Conservation (phyloP, 2,113 vertebrate species). For the Sander vitreus region DNA sequence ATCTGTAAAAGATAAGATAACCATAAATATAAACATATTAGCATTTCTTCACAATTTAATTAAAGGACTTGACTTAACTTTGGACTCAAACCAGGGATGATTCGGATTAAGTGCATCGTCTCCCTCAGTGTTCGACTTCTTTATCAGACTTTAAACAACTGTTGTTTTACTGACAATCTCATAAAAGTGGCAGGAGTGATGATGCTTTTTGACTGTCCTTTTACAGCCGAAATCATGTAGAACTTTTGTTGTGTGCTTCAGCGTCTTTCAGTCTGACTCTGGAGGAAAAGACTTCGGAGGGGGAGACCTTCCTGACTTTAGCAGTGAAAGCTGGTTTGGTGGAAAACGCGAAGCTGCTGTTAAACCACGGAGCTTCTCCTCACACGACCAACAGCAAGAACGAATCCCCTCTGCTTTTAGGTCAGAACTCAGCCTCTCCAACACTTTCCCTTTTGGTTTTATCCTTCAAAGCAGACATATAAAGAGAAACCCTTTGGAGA, state of each 20-base stretch:
- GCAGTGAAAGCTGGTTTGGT: slow-evolving; percentile 81
- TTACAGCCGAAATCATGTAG: background rate
- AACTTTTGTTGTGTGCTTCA: slow-evolving; percentile 9
- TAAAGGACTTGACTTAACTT: no score
- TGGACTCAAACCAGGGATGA: no score
- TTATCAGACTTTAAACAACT: background rate
- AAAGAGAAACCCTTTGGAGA: background rate
- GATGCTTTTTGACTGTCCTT: no score
- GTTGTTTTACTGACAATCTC: no score
- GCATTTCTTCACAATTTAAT: no score
- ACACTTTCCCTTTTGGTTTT: background rate
- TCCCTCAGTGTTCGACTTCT: background rate
- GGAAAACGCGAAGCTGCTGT: slow-evolving; percentile 83
- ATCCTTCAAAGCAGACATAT: background rate
- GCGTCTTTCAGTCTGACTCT: slow-evolving; percentile 69
- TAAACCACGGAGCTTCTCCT: slow-evolving; percentile 85
- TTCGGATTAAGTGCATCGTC: background rate
- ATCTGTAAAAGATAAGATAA: no score
- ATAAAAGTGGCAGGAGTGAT: no score
- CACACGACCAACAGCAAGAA: slow-evolving; percentile 85
- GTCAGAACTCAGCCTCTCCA: slow-evolving; percentile 66
- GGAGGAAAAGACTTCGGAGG: slow-evolving; percentile 86
- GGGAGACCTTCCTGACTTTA: slow-evolving; percentile 87
- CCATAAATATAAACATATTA: no score
- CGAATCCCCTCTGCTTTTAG: slow-evolving; percentile 86